Percentiles rank a stretch among this genome's conserved stretches.
Conservation (phyloP, 2,113 vertebrate genomes). For the Clarias macrocephalus region DNA sequence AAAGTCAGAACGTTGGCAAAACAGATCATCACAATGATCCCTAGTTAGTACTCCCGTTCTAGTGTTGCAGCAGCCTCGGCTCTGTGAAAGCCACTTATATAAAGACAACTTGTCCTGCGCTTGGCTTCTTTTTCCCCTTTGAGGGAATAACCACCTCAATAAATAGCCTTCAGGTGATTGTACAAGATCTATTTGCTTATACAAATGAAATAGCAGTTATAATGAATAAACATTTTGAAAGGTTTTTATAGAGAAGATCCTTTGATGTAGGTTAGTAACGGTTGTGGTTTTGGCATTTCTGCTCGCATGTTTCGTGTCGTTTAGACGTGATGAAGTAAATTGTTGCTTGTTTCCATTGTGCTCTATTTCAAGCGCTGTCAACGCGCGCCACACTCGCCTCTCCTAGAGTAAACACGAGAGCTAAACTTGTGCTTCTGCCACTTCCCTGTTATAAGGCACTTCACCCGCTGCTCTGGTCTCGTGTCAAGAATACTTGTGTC, state of each 20-base stretch:
- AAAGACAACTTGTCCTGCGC: background rate
- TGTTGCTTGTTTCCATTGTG: slow-evolving; percentile 31
- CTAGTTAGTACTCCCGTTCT: background rate
- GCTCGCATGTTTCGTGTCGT: background rate
- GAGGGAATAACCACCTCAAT: background rate
- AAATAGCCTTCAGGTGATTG: background rate
- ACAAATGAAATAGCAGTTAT: background rate
- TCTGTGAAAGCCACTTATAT: background rate
- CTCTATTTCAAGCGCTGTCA: slow-evolving; percentile 42
- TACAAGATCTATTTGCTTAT: background rate
- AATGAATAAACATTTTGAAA: background rate
- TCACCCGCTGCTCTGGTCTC: background rate
- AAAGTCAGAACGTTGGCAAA: background rate
- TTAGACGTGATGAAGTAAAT: slow-evolving; percentile 1
- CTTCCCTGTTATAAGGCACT: slow-evolving; percentile 3
- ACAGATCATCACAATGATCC: background rate
- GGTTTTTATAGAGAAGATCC: background rate
- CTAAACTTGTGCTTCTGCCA: background rate
- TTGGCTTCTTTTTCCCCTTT: no score
- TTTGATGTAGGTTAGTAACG: background rate
- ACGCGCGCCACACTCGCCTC: background rate
- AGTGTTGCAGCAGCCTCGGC: background rate
- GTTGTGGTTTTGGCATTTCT: background rate
- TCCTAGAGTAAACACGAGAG: slow-evolving; percentile 14
- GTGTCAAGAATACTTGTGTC: background rate